phyloP scores from a whole-genome alignment of 1,140 invertebrate species.

The Acromyrmex charruanus region DNA sequence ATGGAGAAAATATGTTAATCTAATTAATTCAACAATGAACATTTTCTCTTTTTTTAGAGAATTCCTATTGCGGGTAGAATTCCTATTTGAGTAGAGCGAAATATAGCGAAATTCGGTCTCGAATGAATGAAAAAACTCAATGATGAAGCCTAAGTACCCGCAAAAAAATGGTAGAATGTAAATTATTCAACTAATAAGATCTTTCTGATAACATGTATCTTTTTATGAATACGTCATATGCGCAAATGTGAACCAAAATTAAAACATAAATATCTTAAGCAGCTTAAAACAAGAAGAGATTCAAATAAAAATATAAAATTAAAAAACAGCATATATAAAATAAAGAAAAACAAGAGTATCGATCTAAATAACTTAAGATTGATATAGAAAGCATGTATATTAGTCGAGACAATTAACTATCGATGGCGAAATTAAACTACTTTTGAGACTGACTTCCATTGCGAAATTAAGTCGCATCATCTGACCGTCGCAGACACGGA shows the following conservation, averaged over 20 bases:
- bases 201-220: neutral
- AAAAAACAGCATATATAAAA: neutral
- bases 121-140: neutral
- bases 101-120: conserved; percentile 22
- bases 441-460: conserved; percentile 74
- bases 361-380: neutral
- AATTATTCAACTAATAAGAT: conserved; percentile 6
- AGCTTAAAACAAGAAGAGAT: conserved; percentile 2
- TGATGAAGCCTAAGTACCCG: neutral
- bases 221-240: neutral
- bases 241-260: neutral
- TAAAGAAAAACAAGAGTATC: too few relatives aligned
- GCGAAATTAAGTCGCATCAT: conserved; percentile 62
- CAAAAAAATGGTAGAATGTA: neutral
- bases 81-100: neutral
- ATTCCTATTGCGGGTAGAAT: conserved; percentile 14
- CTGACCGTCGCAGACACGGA: conserved; percentile 18
- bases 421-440: conserved; percentile 46
- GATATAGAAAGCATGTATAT: neutral
- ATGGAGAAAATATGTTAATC: neutral
- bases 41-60: conserved; percentile 10
- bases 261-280: neutral
- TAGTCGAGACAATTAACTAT: conserved; percentile 28
- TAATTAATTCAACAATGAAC: neutral
- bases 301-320: conserved; percentile 3